phyloP scores from a whole-genome alignment of 2,888 invertebrate species.

The Coenonympha glycerion region DNA sequence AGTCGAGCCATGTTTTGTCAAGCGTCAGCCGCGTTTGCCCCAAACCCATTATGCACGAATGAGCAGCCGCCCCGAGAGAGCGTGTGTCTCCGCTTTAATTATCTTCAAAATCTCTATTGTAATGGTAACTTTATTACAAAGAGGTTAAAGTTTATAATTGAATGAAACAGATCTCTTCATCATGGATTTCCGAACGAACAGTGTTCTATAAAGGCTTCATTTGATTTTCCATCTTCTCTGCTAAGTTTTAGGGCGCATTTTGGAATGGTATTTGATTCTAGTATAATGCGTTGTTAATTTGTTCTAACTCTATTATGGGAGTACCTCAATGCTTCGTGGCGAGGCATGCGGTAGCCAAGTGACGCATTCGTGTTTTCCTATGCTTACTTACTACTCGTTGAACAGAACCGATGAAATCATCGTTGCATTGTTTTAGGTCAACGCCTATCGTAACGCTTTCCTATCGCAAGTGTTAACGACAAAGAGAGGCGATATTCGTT shows the following conservation, averaged over 20 bases:
- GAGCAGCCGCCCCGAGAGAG: constrained; percentile 73
- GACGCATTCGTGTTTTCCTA: constrained; percentile 58
- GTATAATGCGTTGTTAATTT: constrained; percentile 39
- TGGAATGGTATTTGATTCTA: constrained; percentile 17
- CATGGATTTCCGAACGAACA: constrained; percentile 43
- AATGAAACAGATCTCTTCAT: constrained; percentile 29
- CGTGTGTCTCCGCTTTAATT: constrained; percentile 66
- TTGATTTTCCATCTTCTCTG: constrained; percentile 29
- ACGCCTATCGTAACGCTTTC: constrained; percentile 7
- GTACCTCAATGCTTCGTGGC: constrained; percentile 50
- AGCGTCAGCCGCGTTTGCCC: constrained; percentile 62
- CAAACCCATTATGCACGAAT: constrained; percentile 74
- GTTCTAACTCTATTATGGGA: constrained; percentile 64
- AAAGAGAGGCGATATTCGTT: background rate
- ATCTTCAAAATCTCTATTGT: constrained; percentile 35
- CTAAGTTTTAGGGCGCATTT: constrained; percentile 28
- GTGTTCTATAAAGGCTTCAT: constrained; percentile 29
- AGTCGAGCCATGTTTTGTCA: constrained; percentile 71
- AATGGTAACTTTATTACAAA: constrained; percentile 31
- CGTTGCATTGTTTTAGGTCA: constrained; percentile 35
- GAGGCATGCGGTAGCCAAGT: constrained; percentile 56
- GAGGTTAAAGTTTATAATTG: constrained; percentile 41
- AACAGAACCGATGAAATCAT: constrained; percentile 50
- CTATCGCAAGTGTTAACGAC: background rate
- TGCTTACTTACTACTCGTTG: constrained; percentile 47